Base-by-base conservation (phyloP, 2,113 vertebrate genomes). In the Mesoclemmys tuberculata region DNA sequence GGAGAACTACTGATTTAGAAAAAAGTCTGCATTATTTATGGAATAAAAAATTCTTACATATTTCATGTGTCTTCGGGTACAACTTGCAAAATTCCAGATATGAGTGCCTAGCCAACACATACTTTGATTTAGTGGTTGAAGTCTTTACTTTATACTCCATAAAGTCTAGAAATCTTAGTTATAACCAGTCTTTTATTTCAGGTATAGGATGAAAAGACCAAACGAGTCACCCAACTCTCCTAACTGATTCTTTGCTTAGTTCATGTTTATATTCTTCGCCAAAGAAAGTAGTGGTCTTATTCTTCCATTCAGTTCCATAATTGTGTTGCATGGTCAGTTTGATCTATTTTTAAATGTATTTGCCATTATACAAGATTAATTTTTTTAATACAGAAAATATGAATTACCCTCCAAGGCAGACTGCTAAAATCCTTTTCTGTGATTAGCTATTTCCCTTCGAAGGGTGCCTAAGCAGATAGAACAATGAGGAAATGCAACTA, bases 381-480 rank as follows among this genome's bases (percentile, higher is more conserved):
- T 88, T 61, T 16, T 1, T 93, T 74, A 46, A 78, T 81, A 31
- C 2, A 75, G 92, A 48, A 85, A 46, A 74, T 9, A 88, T 71
- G 22, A 82, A 86, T 4, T 92, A 41, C 8, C n/a, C 3, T 51
- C 10, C 6, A 16, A 5, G 4, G 71, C 2, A 77, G 11, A 26
- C 41, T 77, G 24, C 44, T 90, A n/a, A 56, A 80, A 68, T 44
- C 10, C 75, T 75, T 7, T 90, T 91, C n/a, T 85, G 91, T 80
- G 24, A n/a, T 84, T 51, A 75, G n/a, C 46, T 95, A 8, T 6
- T 0, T 80, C 85, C 22, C 87, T 44, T 94, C 44, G 56, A 18
- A 82, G 6, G 38, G 12, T n/a, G 10, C 18, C 54, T 0, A 0
- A 84, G 87, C 80, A 19, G 0, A 0, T 52, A 49, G 2, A 4